Base-by-base conservation (phyloP, 37 sponge, comb jelly and placozoan genomes). In the Halichondria panicea region DNA sequence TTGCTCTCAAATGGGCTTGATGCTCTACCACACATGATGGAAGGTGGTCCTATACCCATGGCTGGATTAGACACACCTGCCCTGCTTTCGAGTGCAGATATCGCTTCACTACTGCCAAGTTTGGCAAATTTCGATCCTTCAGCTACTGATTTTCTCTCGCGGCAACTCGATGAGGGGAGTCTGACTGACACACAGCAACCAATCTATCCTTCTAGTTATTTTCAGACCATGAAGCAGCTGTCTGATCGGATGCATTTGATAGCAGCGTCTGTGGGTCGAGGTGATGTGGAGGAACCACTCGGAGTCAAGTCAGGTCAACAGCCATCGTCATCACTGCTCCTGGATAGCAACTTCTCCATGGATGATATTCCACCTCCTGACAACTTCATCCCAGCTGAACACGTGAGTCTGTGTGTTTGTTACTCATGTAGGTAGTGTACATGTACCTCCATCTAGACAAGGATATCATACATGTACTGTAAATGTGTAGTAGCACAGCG, bases 341-440 rank as follows among this genome's bases (percentile, higher is more conserved):
- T 78, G 73, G 80, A 85, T 30, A 50, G 57, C 46, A 85, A 85
- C 32, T 85, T 85, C 36, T 74, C 79, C 13, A n/a, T 72, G 22
- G 79, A 68, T 37, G n/a, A 72, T 56, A 85, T 85, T 27, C 86
- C 86, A 41, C 86, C 79, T 0, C 86, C 86, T 22, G 54, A 22
- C 18, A 72, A 77, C 45, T 59, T 85, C 30, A 43, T 76, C 0
- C 65, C 84, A n/a, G 57, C 15, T 12, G 78, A 84, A 21, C 64
- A 71, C 25, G 78, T 68, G 44, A 79, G 79, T 67, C 9, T 8
- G 34, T 8, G 52, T 15, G 11, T 48, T 15, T 18, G 15, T 48
- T 11, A 48, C 15, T 11, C n/a, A n/a, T n/a, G n/a, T n/a, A n/a
- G 13, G 15, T 48, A 12, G 27, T 59, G 27, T 22, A 59, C 61